Percentiles rank a stretch among this genome's conserved stretches.
Evolutionary conservation across 2,797 vertebrate species (phyloP).

Genomic region (Semaprochilodus insignis): DNA sequence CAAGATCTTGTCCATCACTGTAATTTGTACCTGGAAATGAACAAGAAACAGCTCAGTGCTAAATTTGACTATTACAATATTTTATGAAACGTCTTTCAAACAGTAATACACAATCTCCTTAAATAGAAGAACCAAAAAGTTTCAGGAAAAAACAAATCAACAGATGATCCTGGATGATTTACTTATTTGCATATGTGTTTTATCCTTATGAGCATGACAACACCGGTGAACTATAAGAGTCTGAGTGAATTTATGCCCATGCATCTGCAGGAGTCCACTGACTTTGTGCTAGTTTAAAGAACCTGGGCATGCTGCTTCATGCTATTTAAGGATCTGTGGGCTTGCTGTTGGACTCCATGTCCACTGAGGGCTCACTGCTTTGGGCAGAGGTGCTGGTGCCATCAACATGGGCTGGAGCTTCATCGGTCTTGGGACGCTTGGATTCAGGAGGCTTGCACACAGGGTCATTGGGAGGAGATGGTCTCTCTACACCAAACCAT

Average conservation of each 20-base stretch:
- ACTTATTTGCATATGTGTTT: not conserved
- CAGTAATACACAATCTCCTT: not conserved
- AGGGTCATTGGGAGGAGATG: constrained; percentile 80
- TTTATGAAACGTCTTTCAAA: not conserved
- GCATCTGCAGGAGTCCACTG: not conserved
- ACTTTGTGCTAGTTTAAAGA: not conserved
- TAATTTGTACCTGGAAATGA: not conserved
- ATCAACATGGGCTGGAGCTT: constrained; percentile 17
- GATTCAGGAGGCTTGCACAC: constrained; percentile 82
- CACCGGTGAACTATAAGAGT: too few species aligned
- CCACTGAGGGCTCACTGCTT: constrained; percentile 25
- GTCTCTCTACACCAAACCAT: constrained; percentile 74
- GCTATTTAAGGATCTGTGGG: constrained; percentile 30
- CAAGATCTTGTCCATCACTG: not conserved
- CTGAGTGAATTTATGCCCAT: not conserved
- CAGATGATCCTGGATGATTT: not conserved
- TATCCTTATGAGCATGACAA: not conserved
- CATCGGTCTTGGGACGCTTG: constrained; percentile 84
- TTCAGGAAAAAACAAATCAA: not conserved
- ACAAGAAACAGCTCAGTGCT: not conserved
- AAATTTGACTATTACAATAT: not conserved
- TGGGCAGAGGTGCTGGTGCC: constrained; percentile 7
- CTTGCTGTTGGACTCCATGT: constrained; percentile 13
- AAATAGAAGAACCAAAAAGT: not conserved
- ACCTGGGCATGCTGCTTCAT: not conserved